Evolutionary conservation across 2,888 invertebrate species (phyloP), one percentile per base, ranked within the genome.

Genomic region (Caenorhabditis parvicauda): DNA sequence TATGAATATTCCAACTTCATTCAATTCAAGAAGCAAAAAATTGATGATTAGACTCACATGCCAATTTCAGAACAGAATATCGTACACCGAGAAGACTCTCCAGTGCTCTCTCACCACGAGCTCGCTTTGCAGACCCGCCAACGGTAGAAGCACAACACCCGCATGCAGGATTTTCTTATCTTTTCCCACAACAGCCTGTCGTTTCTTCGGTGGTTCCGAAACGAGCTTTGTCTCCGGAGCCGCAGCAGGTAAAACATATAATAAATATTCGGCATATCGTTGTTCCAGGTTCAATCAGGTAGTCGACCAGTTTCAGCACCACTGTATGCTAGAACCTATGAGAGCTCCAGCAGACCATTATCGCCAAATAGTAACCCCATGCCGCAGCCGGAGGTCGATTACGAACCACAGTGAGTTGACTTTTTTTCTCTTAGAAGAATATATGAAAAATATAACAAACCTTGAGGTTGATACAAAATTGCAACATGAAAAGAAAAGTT

Each of bases 91-190:
- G 61, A 48, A 39, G 57, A 28, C 22, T 62, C 25, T 58, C 62
- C 3, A 62, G 50, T 54, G 62, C 57, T 3, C 28, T 59, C 17
- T 63, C 70, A 19, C 70, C 70, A 12, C 48, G 70, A 32, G 70
- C 73, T 2, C 59, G 70, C 2, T 73, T 73, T 54, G 70, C 70
- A 3, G 73, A 73, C 41, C 73, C 73, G 1, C 70, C 73, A 6
- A 69, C 54, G 29, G 62, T 66, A 9, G 69, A 70, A 41, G 67
- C 70, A 1, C 72, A 66, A 48, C 61, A 61, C 2, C 72, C 75
- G 2, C 74, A 74, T 46, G 75, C 64, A 2, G 76, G 76, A 2
- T 76, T 76, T 59, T 72, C 72, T 25, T 76, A 76, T 48, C 60
- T 76, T 19, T 76, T 76, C 63, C 76, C 76, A 6, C 59, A 63